These are phyloP conservation scores for Callosobruchus maculatus DNA, from an alignment of 2,888 invertebrate species.

Conservation along the genomic window DNA sequence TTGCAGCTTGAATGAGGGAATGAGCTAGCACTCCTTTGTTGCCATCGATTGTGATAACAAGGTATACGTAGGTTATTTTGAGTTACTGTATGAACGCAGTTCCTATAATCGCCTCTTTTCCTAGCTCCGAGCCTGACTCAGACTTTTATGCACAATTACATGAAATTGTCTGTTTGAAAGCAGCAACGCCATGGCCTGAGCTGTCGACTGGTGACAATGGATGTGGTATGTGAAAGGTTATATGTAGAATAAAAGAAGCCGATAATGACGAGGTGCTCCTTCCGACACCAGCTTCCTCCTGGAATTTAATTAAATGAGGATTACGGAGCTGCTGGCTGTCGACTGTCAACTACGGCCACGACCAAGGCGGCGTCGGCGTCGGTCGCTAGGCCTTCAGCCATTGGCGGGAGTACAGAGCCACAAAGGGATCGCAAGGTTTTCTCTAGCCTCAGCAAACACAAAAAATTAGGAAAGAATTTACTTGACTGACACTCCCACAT, in stretches of 20 bases:
- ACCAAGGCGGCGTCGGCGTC: slow-evolving; percentile 7
- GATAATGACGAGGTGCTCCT: slow-evolving; percentile 41
- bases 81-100: too few relatives aligned
- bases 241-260: slow-evolving; percentile 49
- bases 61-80: too few relatives aligned
- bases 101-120: too few relatives aligned
- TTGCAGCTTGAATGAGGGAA: too few relatives aligned
- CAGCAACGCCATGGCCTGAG: slow-evolving; percentile 20
- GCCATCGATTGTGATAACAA: too few relatives aligned
- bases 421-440: too few relatives aligned
- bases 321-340: slow-evolving; percentile 29
- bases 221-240: slow-evolving; percentile 48
- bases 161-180: slow-evolving; percentile 45
- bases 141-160: slow-evolving; percentile 46
- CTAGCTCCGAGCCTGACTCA: slow-evolving; percentile 32
- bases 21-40: too few relatives aligned
- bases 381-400: not conserved
- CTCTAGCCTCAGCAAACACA: too few relatives aligned
- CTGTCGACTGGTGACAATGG: slow-evolving; percentile 35
- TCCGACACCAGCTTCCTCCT: slow-evolving; percentile 23
- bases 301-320: slow-evolving; percentile 51
- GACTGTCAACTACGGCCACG: not conserved
- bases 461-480: too few relatives aligned
- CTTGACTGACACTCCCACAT: too few relatives aligned
- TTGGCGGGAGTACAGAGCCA: too few relatives aligned